Percentiles rank a stretch among this genome's conserved stretches.
Evolutionary conservation across 2,888 invertebrate genomes (phyloP).

Genomic region (Epinotia ramella): DNA sequence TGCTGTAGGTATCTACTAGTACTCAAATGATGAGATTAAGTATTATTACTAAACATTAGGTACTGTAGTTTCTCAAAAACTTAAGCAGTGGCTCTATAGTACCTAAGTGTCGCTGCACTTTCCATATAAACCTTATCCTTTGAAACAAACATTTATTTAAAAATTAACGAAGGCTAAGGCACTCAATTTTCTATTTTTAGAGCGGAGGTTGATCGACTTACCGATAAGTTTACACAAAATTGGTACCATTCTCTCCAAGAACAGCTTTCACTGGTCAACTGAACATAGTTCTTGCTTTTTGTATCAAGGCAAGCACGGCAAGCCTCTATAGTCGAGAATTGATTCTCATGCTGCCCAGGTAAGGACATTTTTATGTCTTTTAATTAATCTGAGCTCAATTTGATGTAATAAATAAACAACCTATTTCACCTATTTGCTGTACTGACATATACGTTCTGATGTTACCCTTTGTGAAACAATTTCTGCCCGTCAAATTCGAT

Average conservation of each 20-base stretch:
- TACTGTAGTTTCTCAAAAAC: too few relatives aligned
- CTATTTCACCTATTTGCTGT: not conserved
- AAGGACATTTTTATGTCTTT: constrained; percentile 26
- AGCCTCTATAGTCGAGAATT: constrained; percentile 44
- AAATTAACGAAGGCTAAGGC: not conserved
- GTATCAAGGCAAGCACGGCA: constrained; percentile 63
- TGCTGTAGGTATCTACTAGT: too few relatives aligned
- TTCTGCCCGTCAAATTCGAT: not conserved
- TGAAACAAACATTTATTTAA: too few relatives aligned
- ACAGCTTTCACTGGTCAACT: constrained; percentile 50
- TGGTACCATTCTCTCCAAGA: constrained; percentile 55
- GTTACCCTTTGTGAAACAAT: not conserved
- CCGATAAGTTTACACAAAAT: constrained; percentile 62
- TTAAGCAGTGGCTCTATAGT: too few relatives aligned
- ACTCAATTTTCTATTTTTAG: not conserved
- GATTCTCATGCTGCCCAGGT: constrained; percentile 5
- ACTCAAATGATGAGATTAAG: too few relatives aligned
- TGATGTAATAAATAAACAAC: constrained; percentile 6
- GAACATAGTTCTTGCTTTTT: constrained; percentile 48
- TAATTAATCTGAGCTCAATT: not conserved
- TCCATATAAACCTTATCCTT: too few relatives aligned
- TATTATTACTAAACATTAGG: too few relatives aligned
- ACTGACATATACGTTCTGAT: not conserved
- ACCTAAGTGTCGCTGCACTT: too few relatives aligned
- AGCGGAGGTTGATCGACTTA: constrained; percentile 50